Conservation (phyloP, 30 jellyfish, hydroid and myxozoan genomes). For the Aurelia sp. region DNA sequence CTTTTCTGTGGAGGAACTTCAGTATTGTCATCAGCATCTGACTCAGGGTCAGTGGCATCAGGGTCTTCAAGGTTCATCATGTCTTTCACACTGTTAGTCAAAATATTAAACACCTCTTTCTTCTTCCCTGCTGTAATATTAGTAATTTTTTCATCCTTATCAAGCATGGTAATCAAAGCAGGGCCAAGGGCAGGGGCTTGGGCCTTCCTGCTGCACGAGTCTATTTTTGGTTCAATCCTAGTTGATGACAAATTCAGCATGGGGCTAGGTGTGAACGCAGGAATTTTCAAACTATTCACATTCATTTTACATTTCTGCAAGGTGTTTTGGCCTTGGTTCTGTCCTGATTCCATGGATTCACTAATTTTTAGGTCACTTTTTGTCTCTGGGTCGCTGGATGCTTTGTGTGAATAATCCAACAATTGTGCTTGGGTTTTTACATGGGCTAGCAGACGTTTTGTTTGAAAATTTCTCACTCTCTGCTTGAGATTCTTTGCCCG, state of each 20-base stretch:
- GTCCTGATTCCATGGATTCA: background rate
- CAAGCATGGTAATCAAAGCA: background rate
- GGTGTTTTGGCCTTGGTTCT: background rate
- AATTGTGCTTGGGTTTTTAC: conserved; percentile 56
- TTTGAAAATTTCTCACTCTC: conserved; percentile 58
- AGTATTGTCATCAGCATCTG: conserved; percentile 60
- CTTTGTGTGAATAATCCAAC: conserved; percentile 45
- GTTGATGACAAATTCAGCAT: conserved; percentile 7
- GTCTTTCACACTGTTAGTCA: conserved; percentile 42
- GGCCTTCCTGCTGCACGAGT: background rate
- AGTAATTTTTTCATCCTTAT: background rate
- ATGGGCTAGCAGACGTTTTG: conserved; percentile 61
- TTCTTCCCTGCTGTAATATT: conserved; percentile 7
- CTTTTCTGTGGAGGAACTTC: background rate
- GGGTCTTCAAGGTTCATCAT: conserved; percentile 56
- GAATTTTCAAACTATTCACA: background rate
- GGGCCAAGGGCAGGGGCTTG: conserved; percentile 30
- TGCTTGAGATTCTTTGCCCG: conserved; percentile 50
- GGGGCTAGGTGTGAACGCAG: conserved; percentile 3
- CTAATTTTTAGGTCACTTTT: conserved; percentile 16
- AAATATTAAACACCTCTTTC: conserved; percentile 41
- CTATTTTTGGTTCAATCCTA: conserved; percentile 2
- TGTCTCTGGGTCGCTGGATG: conserved; percentile 44
- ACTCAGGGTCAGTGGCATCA: conserved; percentile 79
- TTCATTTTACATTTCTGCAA: background rate